A percentile compares a stretch with the other conserved stretches of the same genome.
phyloP scores from a whole-genome alignment of 2,888 invertebrate species.

The Molorchus minor region DNA sequence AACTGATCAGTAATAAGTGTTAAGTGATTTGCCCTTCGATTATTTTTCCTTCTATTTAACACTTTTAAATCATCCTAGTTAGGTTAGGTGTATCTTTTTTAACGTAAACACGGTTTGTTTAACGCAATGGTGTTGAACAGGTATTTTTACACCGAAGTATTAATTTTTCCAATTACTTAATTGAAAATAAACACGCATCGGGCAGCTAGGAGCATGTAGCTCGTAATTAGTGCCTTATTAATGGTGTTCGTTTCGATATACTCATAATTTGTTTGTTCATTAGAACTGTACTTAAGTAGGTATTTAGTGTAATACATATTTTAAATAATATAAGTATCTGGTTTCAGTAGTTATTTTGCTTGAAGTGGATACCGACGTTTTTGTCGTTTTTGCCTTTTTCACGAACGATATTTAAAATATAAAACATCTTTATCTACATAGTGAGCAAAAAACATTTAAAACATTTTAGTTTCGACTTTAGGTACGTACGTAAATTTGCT shows the following conservation, averaged over 20 bases:
- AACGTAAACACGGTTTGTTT: conserved; percentile 28
- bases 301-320: too few relatives aligned
- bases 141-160: conserved; percentile 32
- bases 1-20: conserved; percentile 41
- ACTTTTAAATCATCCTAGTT: conserved; percentile 33
- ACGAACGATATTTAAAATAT: too few relatives aligned
- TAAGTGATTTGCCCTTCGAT: conserved; percentile 58
- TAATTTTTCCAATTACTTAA: conserved; percentile 31
- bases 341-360: too few relatives aligned
- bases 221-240: conserved; percentile 23
- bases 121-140: conserved; percentile 33
- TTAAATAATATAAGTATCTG: too few relatives aligned
- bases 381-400: too few relatives aligned
- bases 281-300: too few relatives aligned
- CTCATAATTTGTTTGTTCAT: conserved; percentile 6
- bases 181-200: conserved; percentile 38
- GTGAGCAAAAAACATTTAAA: too few relatives aligned
- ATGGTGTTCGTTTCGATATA: conserved; percentile 2
- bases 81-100: conserved; percentile 33
- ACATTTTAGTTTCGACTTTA: too few relatives aligned
- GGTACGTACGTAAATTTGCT: too few relatives aligned
- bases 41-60: conserved; percentile 45
- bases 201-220: conserved; percentile 22
- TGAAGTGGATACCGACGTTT: too few relatives aligned
- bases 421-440: too few relatives aligned